Conservation (phyloP, 2,113 vertebrate species). For the Cyrtonyx montezumae region DNA sequence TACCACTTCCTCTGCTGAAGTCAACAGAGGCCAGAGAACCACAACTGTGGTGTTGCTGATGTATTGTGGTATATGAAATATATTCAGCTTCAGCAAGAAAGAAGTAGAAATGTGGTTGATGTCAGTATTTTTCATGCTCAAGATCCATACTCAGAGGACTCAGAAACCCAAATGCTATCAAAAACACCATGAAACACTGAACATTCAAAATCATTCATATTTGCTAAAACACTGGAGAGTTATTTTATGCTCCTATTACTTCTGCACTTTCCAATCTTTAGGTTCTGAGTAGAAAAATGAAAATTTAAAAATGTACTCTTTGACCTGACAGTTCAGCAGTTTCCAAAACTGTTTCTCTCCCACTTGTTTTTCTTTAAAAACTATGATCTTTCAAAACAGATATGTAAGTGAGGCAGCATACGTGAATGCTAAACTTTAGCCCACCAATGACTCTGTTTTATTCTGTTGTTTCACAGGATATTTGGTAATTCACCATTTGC, state of each 20-base stretch:
- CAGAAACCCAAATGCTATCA: background rate
- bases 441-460: background rate
- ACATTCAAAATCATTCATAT: background rate
- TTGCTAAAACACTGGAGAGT: background rate
- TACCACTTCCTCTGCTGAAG: background rate
- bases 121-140: background rate
- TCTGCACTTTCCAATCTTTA: background rate
- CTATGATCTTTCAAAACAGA: fast-evolving
- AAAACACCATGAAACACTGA: background rate
- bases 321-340: background rate
- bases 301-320: background rate
- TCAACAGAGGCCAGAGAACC: background rate
- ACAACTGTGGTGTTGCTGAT: background rate
- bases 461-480: background rate
- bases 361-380: background rate
- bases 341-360: background rate
- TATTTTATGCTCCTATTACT: background rate
- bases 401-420: background rate
- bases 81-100: background rate
- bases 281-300: background rate
- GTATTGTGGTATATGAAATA: background rate
- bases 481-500: background rate
- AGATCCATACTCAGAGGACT: background rate
- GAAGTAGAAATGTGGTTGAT: background rate
- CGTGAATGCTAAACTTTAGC: background rate